phyloP scores from a whole-genome alignment of 2,797 vertebrate species.

The Poeciliopsis infans region DNA sequence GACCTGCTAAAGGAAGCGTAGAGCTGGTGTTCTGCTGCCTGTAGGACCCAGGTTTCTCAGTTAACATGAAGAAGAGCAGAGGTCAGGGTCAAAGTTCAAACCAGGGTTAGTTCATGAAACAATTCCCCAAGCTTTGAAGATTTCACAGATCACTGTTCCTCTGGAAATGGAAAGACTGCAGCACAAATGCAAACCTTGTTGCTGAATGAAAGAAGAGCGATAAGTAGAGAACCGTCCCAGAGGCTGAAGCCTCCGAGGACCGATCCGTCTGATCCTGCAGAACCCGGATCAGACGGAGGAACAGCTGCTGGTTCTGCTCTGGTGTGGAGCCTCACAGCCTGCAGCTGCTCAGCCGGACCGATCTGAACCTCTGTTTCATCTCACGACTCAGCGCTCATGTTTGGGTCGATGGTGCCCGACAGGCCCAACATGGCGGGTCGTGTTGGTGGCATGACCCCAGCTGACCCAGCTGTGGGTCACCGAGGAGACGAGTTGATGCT shows the following conservation, averaged over 20 bases:
- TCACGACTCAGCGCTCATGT: not conserved
- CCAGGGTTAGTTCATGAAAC: not conserved
- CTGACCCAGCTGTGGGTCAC: not conserved
- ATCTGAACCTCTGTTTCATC: not conserved
- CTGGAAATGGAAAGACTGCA: not conserved
- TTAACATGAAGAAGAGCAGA: not conserved
- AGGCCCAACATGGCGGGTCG: not conserved
- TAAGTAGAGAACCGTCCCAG: not conserved
- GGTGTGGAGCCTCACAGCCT: too few species aligned
- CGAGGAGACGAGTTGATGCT: not conserved
- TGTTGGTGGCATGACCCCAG: not conserved
- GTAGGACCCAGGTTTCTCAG: not conserved
- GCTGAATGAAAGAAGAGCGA: not conserved
- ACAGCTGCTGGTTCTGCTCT: not conserved
- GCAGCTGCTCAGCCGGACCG: too few species aligned
- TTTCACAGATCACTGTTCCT: not conserved
- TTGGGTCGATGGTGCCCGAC: not conserved
- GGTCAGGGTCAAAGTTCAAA: not conserved
- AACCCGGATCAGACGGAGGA: not conserved
- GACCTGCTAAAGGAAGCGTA: not conserved
- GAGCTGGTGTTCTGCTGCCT: not conserved
- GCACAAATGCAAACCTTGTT: not conserved
- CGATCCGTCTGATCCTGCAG: not conserved
- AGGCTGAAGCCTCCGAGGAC: too few species aligned
- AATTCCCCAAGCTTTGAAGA: not conserved